Conservation (phyloP, 2,113 vertebrate species). For the Syngnathoides biaculeatus region DNA sequence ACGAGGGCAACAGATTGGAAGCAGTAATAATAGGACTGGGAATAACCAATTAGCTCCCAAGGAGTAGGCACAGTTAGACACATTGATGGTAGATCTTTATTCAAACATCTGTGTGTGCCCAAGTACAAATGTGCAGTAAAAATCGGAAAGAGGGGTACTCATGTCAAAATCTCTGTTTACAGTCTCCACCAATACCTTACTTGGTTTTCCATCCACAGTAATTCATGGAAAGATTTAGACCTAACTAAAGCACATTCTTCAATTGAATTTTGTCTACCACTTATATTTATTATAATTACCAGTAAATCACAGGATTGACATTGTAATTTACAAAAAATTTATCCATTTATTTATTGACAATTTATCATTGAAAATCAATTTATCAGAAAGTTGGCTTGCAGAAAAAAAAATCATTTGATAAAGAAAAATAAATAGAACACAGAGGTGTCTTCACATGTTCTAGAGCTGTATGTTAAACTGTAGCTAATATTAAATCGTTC, state of each 20-base stretch:
- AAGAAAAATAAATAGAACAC: background rate
- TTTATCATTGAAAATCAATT: too few species aligned
- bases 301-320: background rate
- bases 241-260: background rate
- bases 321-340: background rate
- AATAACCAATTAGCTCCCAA: constrained; percentile 42
- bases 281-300: background rate
- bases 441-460: too few species aligned
- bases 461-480: too few species aligned
- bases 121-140: background rate
- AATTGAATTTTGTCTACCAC: background rate
- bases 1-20: constrained; percentile 36
- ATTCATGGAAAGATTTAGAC: background rate
- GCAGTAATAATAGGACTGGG: constrained; percentile 43
- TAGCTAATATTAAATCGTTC: too few species aligned
- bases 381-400: background rate
- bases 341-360: too few species aligned
- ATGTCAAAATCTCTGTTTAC: background rate
- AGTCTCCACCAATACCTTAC: background rate
- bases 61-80: constrained; percentile 30
- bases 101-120: background rate
- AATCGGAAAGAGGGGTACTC: constrained; percentile 1
- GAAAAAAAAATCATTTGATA: background rate
- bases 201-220: background rate
- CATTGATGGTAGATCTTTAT: background rate